Percentiles rank a stretch among this genome's conserved stretches.
Conservation (phyloP, 2,113 vertebrate genomes). For the Nestor notabilis region DNA sequence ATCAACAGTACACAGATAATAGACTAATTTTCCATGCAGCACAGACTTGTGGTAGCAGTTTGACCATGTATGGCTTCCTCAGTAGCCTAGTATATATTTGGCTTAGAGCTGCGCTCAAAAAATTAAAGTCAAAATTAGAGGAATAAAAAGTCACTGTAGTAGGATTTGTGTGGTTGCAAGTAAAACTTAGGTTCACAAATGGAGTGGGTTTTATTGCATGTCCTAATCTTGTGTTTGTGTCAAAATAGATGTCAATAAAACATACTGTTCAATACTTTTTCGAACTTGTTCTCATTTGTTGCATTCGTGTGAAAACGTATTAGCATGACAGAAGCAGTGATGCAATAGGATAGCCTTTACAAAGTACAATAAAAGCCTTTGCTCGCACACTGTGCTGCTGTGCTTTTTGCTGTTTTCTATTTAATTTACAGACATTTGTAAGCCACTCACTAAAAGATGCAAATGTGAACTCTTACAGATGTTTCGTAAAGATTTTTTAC, state of each 20-base stretch:
- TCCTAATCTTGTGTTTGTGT: not conserved
- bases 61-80: not conserved
- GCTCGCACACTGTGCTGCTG: not conserved
- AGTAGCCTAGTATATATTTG: not conserved
- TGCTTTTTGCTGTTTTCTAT: not conserved
- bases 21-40: not conserved
- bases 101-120: not conserved
- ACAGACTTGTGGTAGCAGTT: not conserved
- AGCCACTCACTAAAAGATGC: not conserved
- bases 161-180: not conserved
- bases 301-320: not conserved
- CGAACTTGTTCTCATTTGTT: not conserved
- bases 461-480: not conserved
- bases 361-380: not conserved
- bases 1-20: not conserved
- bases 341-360: not conserved
- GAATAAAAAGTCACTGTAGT: not conserved
- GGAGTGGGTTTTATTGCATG: not conserved
- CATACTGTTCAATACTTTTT: not conserved
- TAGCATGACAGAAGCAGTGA: not conserved
- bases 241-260: not conserved
- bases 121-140: not conserved
- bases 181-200: not conserved
- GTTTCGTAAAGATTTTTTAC: not conserved
- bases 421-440: not conserved